Percentiles rank a stretch among this genome's conserved stretches.
Evolutionary conservation across 2,888 invertebrate genomes (phyloP).

Genomic region (Lasioglossum leucozonium): DNA sequence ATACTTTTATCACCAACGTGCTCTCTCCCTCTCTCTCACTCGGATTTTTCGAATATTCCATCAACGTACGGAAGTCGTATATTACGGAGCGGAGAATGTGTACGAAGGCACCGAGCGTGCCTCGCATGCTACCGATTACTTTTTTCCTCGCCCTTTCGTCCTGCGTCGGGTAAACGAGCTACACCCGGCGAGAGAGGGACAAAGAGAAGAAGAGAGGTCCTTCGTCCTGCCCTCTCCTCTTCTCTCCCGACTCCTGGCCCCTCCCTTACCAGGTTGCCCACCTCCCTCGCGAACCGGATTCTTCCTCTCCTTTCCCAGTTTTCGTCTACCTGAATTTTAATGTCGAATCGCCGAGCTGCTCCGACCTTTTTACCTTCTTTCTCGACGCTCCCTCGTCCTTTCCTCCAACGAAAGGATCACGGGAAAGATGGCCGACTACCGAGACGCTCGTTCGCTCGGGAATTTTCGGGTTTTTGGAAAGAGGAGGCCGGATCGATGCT

Average conservation of each 20-base stretch:
- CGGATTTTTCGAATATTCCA: slow-evolving; percentile 83
- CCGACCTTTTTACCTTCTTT: background rate
- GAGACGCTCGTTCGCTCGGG: background rate
- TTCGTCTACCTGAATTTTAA: slow-evolving; percentile 65
- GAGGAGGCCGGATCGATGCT: background rate
- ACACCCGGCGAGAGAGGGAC: slow-evolving; percentile 10
- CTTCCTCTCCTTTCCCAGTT: slow-evolving; percentile 50
- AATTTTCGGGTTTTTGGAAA: background rate
- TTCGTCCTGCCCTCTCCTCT: slow-evolving; percentile 48
- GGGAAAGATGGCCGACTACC: slow-evolving; percentile 29
- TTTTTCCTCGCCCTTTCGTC: slow-evolving; percentile 65
- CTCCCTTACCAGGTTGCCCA: slow-evolving; percentile 9
- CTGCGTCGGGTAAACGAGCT: slow-evolving; percentile 54
- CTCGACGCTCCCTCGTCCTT: background rate
- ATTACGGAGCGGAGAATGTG: slow-evolving; percentile 77
- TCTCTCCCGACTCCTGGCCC: background rate
- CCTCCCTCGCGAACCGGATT: slow-evolving; percentile 47
- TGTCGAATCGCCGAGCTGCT: slow-evolving; percentile 57
- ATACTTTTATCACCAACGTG: slow-evolving; percentile 74
- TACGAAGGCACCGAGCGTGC: slow-evolving; percentile 75
- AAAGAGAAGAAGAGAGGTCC: slow-evolving; percentile 8
- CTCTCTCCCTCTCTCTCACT: slow-evolving; percentile 38
- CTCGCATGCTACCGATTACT: slow-evolving; percentile 79
- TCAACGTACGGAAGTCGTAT: slow-evolving; percentile 81
- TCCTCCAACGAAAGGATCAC: slow-evolving; percentile 1